Evolutionary conservation across 2,113 vertebrate genomes (phyloP).

Genomic region (Alethe castanea): DNA sequence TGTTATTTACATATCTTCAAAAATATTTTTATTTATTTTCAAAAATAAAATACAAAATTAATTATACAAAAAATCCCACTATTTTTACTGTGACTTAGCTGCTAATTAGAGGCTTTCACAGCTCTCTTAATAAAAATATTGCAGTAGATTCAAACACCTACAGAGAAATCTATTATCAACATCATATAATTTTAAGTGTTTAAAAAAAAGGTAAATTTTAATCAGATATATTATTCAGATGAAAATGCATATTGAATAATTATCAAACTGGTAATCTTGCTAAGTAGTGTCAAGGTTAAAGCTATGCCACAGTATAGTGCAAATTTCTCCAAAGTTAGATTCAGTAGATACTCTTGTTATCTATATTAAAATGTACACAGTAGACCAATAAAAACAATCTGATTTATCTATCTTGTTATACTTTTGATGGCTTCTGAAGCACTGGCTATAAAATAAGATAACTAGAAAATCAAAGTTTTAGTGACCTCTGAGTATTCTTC

Average conservation of each 20-base stretch:
- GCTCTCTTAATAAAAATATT: not conserved
- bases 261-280: slow-evolving; percentile 48
- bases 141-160: not conserved
- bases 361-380: slow-evolving; percentile 60
- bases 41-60: not conserved
- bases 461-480: slow-evolving; percentile 78
- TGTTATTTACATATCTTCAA: not conserved
- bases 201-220: not conserved
- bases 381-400: slow-evolving; percentile 73
- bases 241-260: slow-evolving; percentile 48
- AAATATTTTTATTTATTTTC: not conserved
- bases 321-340: slow-evolving; percentile 59
- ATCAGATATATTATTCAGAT: not conserved
- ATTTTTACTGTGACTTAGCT: not conserved
- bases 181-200: slow-evolving; percentile 5
- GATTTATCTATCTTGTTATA: slow-evolving; percentile 74
- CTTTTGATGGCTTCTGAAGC: slow-evolving; percentile 72
- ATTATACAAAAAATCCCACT: not conserved
- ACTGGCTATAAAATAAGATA: slow-evolving; percentile 74
- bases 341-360: slow-evolving; percentile 57
- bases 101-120: not conserved
- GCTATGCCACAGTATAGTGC: not conserved
- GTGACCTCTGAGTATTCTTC: slow-evolving; percentile 74
- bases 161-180: not conserved
- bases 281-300: slow-evolving; percentile 66